These are phyloP conservation scores for Callyntrura sp. DNA, from an alignment of 2,888 invertebrate species.

Conservation along the genomic window DNA sequence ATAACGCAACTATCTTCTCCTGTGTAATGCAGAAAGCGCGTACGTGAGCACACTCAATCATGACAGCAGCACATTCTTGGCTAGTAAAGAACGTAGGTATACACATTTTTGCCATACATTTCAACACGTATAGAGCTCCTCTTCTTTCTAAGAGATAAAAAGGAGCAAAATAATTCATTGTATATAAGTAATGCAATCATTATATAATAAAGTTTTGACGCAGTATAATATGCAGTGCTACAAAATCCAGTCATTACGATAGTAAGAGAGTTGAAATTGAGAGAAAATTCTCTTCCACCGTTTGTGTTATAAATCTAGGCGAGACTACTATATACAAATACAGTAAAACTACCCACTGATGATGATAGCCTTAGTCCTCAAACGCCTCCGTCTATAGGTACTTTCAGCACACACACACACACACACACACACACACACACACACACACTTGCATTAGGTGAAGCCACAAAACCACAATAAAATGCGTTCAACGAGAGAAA, in stretches of 20 bases:
- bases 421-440: conserved; percentile 5
- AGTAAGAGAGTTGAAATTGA: not conserved
- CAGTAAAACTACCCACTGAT: not conserved
- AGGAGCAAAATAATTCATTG: conserved; percentile 13
- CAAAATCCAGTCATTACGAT: not conserved
- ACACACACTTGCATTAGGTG: conserved; percentile 46
- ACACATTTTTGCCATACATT: not conserved
- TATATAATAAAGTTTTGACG: not conserved
- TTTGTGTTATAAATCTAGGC: not conserved
- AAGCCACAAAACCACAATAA: conserved; percentile 74
- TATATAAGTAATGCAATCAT: conserved; percentile 3
- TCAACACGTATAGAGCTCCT: conserved; percentile 1
- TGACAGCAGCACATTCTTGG: not conserved
- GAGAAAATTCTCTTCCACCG: not conserved
- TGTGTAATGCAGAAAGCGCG: not conserved
- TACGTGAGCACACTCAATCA: conserved; percentile 2
- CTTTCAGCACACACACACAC: not conserved
- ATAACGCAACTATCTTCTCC: not conserved
- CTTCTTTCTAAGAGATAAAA: conserved; percentile 21
- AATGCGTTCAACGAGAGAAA: conserved; percentile 65
- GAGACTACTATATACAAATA: not conserved
- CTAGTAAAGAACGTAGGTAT: not conserved
- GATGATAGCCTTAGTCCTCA: not conserved
- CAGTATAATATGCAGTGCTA: not conserved
- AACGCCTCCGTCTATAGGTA: too few relatives aligned